Conservation (phyloP, 2,888 invertebrate genomes). For the Nomada lathburiana region DNA sequence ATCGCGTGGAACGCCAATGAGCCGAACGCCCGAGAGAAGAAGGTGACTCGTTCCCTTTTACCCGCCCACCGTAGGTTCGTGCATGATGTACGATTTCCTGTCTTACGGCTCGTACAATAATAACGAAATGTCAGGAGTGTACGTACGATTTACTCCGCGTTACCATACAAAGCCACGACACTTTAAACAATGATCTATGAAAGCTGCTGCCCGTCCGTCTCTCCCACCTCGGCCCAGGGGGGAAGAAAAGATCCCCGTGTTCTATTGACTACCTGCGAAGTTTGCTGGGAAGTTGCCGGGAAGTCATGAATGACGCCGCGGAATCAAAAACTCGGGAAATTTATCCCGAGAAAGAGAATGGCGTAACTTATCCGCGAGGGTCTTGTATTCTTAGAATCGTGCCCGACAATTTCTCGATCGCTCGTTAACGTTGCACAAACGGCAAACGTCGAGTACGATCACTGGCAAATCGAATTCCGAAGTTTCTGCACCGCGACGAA, state of each 20-base stretch:
- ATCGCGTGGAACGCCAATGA: conserved; percentile 66
- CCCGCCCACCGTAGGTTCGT: conserved; percentile 73
- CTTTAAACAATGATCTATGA: conserved; percentile 70
- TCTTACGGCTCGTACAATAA: conserved; percentile 72
- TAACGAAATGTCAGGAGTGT: conserved; percentile 74
- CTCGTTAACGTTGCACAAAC: background rate
- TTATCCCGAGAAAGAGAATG: conserved; percentile 10
- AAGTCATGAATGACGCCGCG: conserved; percentile 33
- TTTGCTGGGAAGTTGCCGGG: background rate
- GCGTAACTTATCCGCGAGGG: background rate
- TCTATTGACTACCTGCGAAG: conserved; percentile 49
- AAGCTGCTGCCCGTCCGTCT: conserved; percentile 40
- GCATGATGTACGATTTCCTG: conserved; percentile 75
- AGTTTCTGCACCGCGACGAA: background rate
- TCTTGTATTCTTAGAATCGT: background rate
- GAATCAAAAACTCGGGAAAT: conserved; percentile 26
- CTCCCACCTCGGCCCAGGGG: background rate
- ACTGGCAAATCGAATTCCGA: too few species aligned
- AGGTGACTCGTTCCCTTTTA: conserved; percentile 74
- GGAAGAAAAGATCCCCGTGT: conserved; percentile 18
- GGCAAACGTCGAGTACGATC: background rate
- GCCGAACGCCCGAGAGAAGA: conserved; percentile 63
- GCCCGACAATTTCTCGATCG: background rate
- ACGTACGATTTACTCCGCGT: conserved; percentile 73
- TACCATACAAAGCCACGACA: conserved; percentile 70